A percentile compares a stretch with the other conserved stretches of the same genome.
These are phyloP conservation scores for Arrhamphus sclerolepis DNA, from an alignment of 2,797 vertebrate species.

Conservation along the genomic window DNA sequence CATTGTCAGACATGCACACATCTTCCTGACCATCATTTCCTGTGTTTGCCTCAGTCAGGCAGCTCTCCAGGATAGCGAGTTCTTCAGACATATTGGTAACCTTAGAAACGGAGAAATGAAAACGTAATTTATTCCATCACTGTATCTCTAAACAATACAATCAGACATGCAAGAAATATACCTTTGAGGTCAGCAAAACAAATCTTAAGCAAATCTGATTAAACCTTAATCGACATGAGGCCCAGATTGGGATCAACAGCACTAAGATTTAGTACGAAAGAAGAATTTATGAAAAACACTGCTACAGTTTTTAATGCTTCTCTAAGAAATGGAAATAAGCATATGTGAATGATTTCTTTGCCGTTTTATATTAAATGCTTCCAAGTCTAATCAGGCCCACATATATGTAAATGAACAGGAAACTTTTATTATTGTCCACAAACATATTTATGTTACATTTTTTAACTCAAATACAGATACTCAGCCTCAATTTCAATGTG, in stretches of 20 bases:
- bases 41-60: constrained; percentile 90
- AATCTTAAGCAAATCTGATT: constrained; percentile 60
- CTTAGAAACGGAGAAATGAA: constrained; percentile 66
- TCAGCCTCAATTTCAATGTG: too few species aligned
- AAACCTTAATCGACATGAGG: constrained; percentile 40
- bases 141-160: not conserved
- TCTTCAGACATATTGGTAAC: constrained; percentile 99
- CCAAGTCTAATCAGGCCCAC: too few species aligned
- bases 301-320: too few species aligned
- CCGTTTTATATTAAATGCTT: too few species aligned
- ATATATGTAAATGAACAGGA: too few species aligned
- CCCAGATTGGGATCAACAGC: constrained; percentile 9
- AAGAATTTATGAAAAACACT: too few species aligned
- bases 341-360: too few species aligned
- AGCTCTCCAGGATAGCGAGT: constrained; percentile 89
- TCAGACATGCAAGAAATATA: constrained; percentile 5
- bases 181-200: constrained; percentile 18
- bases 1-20: constrained; percentile 85
- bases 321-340: too few species aligned
- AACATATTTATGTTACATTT: too few species aligned
- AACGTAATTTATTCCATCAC: constrained; percentile 7
- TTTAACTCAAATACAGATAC: too few species aligned
- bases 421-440: too few species aligned
- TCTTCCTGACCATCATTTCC: constrained; percentile 86
- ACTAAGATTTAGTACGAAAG: not conserved